These are phyloP conservation scores for Engystomops pustulosus DNA, from an alignment of 2,113 vertebrate species.

Conservation along the genomic window DNA sequence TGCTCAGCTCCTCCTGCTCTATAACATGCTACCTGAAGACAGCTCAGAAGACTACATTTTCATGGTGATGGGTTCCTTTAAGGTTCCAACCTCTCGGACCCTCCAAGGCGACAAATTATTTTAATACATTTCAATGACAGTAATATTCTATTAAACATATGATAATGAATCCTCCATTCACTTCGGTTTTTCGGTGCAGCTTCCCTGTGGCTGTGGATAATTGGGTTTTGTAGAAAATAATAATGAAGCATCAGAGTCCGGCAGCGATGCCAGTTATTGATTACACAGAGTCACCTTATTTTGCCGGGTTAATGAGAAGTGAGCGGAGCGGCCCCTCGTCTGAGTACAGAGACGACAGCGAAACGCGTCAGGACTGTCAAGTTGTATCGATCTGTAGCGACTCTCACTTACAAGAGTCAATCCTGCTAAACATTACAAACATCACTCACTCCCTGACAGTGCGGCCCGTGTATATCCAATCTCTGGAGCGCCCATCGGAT, in stretches of 20 bases:
- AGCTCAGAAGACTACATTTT: too few species aligned
- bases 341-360: constrained; percentile 19
- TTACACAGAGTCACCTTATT: neutral
- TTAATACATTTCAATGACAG: neutral
- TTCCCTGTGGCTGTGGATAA: neutral
- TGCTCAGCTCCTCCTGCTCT: too few species aligned
- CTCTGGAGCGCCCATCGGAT: neutral
- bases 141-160: neutral
- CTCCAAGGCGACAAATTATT: too few species aligned
- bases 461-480: neutral
- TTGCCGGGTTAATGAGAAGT: constrained; percentile 34
- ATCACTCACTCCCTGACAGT: neutral
- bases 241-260: constrained; percentile 4
- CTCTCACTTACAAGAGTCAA: constrained; percentile 30
- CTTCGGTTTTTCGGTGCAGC: too few species aligned
- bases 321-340: neutral
- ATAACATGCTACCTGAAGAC: too few species aligned
- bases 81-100: too few species aligned
- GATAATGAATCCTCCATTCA: neutral
- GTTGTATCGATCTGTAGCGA: neutral
- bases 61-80: too few species aligned
- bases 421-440: constrained; percentile 21
- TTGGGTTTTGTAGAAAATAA: neutral
- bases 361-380: constrained; percentile 25
- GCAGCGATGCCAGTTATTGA: neutral